phyloP scores from a whole-genome alignment of 1,140 invertebrate genomes.

The Pseudoatta argentina region DNA sequence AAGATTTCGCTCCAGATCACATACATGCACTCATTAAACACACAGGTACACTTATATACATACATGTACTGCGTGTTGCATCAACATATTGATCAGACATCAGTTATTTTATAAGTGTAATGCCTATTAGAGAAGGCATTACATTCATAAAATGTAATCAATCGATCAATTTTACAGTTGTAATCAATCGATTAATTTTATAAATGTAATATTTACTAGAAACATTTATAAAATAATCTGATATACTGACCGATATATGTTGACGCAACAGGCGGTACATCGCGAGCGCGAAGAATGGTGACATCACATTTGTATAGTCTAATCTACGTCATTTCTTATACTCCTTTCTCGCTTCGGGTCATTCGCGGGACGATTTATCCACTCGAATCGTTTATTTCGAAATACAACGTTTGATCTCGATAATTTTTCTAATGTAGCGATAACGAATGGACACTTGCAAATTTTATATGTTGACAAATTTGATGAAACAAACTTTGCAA shows the following conservation, averaged over 20 bases:
- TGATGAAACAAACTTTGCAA: conserved; percentile 9
- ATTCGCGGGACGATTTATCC: conserved; percentile 53
- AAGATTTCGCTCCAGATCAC: conserved; percentile 42
- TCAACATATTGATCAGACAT: no score
- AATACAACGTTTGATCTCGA: conserved; percentile 64
- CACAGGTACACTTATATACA: neutral
- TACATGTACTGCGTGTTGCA: neutral
- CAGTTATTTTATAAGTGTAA: no score
- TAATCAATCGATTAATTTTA: no score
- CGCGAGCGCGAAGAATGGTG: conserved; percentile 7
- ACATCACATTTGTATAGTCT: conserved; percentile 29
- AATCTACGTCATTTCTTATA: conserved; percentile 46
- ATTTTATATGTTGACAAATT: conserved; percentile 52
- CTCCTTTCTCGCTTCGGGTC: conserved; percentile 65
- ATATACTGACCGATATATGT: no score
- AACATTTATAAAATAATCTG: no score
- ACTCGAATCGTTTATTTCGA: conserved; percentile 51
- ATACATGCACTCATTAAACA: neutral
- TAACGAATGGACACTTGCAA: conserved; percentile 38
- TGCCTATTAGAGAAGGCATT: no score
- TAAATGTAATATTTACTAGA: no score
- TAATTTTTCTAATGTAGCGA: conserved; percentile 61
- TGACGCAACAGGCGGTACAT: neutral
- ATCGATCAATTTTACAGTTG: no score
- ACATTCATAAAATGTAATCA: no score